A percentile compares a stretch with the other conserved stretches of the same genome.
These are phyloP conservation scores for Tetropium fuscum DNA, from an alignment of 2,888 invertebrate species.

Conservation along the genomic window DNA sequence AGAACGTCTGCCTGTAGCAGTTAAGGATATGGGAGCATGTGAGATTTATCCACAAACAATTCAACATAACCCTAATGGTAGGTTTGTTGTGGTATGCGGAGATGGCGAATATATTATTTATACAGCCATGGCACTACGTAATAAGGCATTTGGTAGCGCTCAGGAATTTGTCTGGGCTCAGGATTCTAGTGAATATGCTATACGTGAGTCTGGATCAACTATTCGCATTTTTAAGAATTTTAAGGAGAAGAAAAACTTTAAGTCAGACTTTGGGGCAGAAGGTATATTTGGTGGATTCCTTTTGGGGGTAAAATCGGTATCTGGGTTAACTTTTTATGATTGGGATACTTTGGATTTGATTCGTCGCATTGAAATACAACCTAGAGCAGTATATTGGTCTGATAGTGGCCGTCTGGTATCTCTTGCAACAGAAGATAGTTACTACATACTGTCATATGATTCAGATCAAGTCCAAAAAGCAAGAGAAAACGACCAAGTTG, in stretches of 20 bases:
- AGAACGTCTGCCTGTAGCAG: constrained; percentile 91
- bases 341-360: constrained; percentile 96
- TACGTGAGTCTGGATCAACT: constrained; percentile 85
- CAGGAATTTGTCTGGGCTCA: constrained; percentile 99
- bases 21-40: constrained; percentile 99
- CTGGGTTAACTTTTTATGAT: constrained; percentile 95
- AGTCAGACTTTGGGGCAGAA: constrained; percentile 97
- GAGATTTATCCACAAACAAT: constrained; percentile 99
- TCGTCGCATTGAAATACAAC: constrained; percentile 96
- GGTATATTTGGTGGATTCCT: constrained; percentile 69
- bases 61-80: constrained; percentile 98
- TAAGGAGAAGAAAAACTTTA: constrained; percentile 95
- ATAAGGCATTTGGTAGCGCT: constrained; percentile 98
- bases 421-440: constrained; percentile 94
- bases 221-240: constrained; percentile 98
- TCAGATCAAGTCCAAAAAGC: constrained; percentile 84
- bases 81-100: constrained; percentile 95
- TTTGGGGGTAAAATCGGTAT: constrained; percentile 85
- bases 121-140: constrained; percentile 98
- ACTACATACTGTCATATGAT: constrained; percentile 93
- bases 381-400: constrained; percentile 95
- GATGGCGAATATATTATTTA: constrained; percentile 99
- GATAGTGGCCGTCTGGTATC: constrained; percentile 95
- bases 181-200: constrained; percentile 94
- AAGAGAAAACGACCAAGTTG: constrained; percentile 80